These are phyloP conservation scores for Hyphantria cunea DNA, from an alignment of 1,140 invertebrate genomes.

Conservation along the genomic window DNA sequence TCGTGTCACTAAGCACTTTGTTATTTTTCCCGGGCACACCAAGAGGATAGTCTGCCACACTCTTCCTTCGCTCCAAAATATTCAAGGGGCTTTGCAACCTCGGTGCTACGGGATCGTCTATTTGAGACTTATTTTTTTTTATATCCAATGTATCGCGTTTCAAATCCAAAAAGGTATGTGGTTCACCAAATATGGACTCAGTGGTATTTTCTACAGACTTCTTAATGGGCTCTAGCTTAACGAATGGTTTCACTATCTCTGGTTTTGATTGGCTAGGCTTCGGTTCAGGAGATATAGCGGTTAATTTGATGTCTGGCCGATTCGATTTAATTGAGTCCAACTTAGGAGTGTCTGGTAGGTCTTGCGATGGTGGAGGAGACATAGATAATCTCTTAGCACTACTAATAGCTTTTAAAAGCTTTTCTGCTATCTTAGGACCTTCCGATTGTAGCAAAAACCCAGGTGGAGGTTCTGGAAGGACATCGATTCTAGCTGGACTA, in stretches of 20 bases:
- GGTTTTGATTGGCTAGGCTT: slow-evolving; percentile 43
- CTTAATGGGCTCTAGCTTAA: slow-evolving; percentile 54
- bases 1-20: slow-evolving; percentile 83
- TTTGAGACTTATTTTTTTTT: slow-evolving; percentile 64
- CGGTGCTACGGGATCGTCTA: slow-evolving; percentile 61
- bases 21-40: slow-evolving; percentile 79
- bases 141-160: slow-evolving; percentile 59
- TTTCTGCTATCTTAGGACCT: slow-evolving; percentile 83
- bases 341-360: slow-evolving; percentile 56
- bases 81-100: slow-evolving; percentile 64
- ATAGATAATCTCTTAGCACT: slow-evolving; percentile 77
- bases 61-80: slow-evolving; percentile 67
- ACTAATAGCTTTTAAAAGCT: slow-evolving; percentile 82
- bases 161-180: slow-evolving; percentile 57
- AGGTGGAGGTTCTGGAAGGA: slow-evolving; percentile 75
- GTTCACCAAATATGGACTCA: slow-evolving; percentile 70
- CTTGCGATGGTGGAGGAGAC: slow-evolving; percentile 68
- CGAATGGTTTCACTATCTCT: slow-evolving; percentile 52
- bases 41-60: slow-evolving; percentile 60
- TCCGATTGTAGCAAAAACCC: slow-evolving; percentile 76
- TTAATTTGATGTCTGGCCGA: slow-evolving; percentile 54
- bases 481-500: slow-evolving; percentile 73
- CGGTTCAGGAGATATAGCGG: slow-evolving; percentile 50
- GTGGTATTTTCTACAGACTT: slow-evolving; percentile 45
- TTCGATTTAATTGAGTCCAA: slow-evolving; percentile 49